Evolutionary conservation across 2,888 invertebrate species (phyloP).

Genomic region (Orchesellides sinensis): DNA sequence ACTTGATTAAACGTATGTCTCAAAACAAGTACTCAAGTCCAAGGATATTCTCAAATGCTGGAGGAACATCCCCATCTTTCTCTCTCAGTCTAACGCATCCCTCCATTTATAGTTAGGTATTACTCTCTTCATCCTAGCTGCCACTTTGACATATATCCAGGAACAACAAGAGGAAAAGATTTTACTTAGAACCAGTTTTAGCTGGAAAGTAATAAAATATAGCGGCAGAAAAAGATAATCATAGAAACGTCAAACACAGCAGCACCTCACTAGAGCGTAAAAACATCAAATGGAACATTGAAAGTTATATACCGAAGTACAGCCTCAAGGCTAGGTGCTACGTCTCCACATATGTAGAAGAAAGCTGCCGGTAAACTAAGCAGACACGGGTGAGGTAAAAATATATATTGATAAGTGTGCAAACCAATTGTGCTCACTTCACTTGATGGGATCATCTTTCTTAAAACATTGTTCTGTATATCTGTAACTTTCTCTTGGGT

Average conservation of each 20-base stretch:
- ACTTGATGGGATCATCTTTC: not conserved
- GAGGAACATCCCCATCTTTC: constrained; percentile 52
- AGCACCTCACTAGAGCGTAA: not conserved
- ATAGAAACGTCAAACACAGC: constrained; percentile 54
- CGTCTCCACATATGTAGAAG: too few relatives aligned
- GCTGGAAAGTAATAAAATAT: constrained; percentile 41
- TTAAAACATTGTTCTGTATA: not conserved
- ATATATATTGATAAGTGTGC: too few relatives aligned
- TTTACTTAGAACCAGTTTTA: not conserved
- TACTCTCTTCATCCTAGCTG: constrained; percentile 48
- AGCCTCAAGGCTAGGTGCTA: not conserved
- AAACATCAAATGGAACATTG: not conserved
- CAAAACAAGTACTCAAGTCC: not conserved
- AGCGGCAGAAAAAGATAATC: constrained; percentile 31
- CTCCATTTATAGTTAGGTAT: constrained; percentile 23
- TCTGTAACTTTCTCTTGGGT: too few relatives aligned
- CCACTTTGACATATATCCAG: constrained; percentile 59
- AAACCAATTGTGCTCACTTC: too few relatives aligned
- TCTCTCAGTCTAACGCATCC: constrained; percentile 19
- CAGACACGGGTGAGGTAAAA: too few relatives aligned
- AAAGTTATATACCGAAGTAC: not conserved
- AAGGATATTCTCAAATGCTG: not conserved
- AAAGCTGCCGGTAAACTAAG: too few relatives aligned
- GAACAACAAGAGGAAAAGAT: constrained; percentile 7
- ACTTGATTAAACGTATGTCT: constrained; percentile 25